Evolutionary conservation across 2,113 vertebrate species (phyloP).

Genomic region (Crotalus helleri): DNA sequence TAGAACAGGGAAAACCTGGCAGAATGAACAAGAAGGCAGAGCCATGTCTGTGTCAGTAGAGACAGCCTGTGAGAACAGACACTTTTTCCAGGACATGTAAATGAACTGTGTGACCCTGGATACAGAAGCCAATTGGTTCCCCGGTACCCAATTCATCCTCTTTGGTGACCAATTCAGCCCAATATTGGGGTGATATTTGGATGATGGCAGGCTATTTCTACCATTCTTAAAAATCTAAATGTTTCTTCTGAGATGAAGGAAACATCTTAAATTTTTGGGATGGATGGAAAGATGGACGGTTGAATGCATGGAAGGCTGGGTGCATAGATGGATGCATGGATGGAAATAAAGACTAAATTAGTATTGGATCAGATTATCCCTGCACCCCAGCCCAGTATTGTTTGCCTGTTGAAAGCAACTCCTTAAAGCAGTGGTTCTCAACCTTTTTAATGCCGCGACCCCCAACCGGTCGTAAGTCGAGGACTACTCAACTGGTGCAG

Average conservation of each 20-base stretch:
- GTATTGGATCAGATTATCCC: background rate
- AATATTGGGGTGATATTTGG: background rate
- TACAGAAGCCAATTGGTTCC: background rate
- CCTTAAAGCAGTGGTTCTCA: too few relatives aligned
- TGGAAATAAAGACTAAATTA: background rate
- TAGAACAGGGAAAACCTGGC: background rate
- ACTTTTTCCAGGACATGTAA: background rate
- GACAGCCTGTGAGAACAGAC: background rate
- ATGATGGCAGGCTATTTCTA: background rate
- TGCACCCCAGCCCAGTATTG: background rate
- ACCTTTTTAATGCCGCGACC: too few relatives aligned
- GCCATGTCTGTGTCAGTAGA: background rate
- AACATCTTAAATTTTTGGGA: background rate
- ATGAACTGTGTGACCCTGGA: background rate
- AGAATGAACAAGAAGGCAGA: background rate
- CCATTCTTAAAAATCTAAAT: background rate
- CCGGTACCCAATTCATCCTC: background rate
- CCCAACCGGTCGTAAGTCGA: too few relatives aligned
- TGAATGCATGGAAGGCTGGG: too few relatives aligned
- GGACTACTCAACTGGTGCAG: too few relatives aligned
- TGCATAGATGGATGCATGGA: background rate
- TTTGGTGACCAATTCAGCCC: background rate
- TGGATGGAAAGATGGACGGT: too few relatives aligned
- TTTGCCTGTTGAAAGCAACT: background rate
- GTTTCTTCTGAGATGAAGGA: background rate